Base-by-base conservation (phyloP, 2,797 vertebrate species). In the Poeciliopsis paucimaculata region DNA sequence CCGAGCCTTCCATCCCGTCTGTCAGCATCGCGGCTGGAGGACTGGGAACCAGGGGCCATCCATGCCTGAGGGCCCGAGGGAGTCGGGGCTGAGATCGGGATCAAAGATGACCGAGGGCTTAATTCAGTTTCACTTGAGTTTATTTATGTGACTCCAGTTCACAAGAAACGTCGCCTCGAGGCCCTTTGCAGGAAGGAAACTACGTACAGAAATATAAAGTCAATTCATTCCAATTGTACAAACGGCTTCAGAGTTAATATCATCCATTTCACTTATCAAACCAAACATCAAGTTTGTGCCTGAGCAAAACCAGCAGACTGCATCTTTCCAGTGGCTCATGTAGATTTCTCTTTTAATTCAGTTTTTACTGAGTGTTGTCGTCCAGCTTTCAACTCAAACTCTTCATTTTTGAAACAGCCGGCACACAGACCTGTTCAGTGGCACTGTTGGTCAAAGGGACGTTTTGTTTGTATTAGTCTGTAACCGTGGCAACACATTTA, bases 1-100 rank as follows among this genome's bases (percentile, higher is more conserved):
- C 90, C 71, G 34, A 84, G 77, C 84, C 83, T 86, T 83, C 81
- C 82, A 84, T 88, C 81, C 85, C 82, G 85, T 88, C 88, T 89
- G 84, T 86, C 84, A 83, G 86, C 75, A 73, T 83, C 86, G 53
- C 62, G 47, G 73, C 82, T 66, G 41, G 78, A 83, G 80, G 77
- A 82, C 66, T 26, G 39, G 77, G 79, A 77, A 84, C 76, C 83
- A 75, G 75, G 64, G 83, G 76, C 71, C 64, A 39, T 79, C 77
- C 55, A 57, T 51, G 73, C 81, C 84, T 0, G 8, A 49, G 71
- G 78, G 36, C 77, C 79, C 51, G 64, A 39, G 64, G 76, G 68
- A 76, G 70, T 46, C 15, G n/a, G 77, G 81, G 81, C 43, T 80
- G 23, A 23, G 80, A 80, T 82, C 60, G 70, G 45, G 76, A 77